Base-by-base conservation (phyloP, 2,113 vertebrate genomes). In the Promerops cafer region DNA sequence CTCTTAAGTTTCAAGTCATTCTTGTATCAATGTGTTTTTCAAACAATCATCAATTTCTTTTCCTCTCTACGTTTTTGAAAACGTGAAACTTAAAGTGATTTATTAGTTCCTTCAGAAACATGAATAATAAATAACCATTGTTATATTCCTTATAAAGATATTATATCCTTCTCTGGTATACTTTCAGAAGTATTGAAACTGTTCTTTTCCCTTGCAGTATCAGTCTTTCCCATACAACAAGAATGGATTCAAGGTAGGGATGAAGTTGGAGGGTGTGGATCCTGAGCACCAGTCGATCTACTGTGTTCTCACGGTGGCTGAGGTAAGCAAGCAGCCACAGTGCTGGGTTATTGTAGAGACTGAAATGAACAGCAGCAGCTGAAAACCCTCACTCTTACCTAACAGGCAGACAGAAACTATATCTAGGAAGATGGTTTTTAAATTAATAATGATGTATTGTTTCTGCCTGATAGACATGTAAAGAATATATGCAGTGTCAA, bases 211-310 rank as follows among this genome's bases (percentile, higher is more conserved):
- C 10, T 95, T 97, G 31, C 94, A 99, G 99, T 99, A 99, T 92
- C 99, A 99, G 37, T 98, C 99, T 3, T 98, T 99, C 83, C 99
- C 99, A 10, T 99, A 99, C 89, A 99, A 99, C 94, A 99, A 99
- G 94, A 99, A 99, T 14, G 98, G 98, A 54, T 99, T 99, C 97
- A 99, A 99, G 96, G 98, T 98, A 45, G 99, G 99, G 86, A 99
- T 99, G 99, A 99, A 99, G 94, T 96, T 99, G 87, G 99, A 99
- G 96, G 99, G 99, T 0, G 98, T 99, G 86, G 99, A 99, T 94
- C 99, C 99, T 0, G 99, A 99, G 65, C 99, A 99, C 82, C 99
- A 99, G 27, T 99, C 99, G 0, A 98, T 99, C 53, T 99, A 99
- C 95, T 99, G 99, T 56, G 99, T 99, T 63, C 98, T 99, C 57